phyloP scores from a whole-genome alignment of 2,888 invertebrate species.

The Tenthredo amoena region DNA sequence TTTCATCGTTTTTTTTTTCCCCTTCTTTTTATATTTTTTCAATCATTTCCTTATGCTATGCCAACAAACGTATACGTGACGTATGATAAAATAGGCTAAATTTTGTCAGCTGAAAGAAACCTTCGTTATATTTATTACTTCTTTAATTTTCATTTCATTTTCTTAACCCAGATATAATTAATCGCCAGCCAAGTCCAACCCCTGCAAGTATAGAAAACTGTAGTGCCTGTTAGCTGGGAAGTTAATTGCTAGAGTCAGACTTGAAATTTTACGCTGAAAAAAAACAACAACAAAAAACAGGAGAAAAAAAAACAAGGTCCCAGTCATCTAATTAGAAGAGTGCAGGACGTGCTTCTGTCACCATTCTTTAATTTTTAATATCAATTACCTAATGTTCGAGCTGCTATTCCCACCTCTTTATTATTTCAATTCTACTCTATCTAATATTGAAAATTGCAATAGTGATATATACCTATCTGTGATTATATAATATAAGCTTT shows the following conservation, averaged over 20 bases:
- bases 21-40: not conserved
- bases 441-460: not conserved
- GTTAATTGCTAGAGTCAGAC: conserved; percentile 33
- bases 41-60: not conserved
- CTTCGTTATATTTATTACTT: not conserved
- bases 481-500: not conserved
- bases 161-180: conserved; percentile 21
- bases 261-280: not conserved
- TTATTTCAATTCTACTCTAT: not conserved
- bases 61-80: not conserved
- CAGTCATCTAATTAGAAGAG: not conserved
- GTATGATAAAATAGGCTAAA: not conserved
- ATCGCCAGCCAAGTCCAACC: not conserved
- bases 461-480: not conserved
- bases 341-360: not conserved
- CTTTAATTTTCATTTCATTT: not conserved
- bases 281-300: not conserved
- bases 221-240: conserved; percentile 23
- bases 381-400: conserved; percentile 3
- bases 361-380: not conserved
- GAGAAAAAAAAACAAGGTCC: not conserved
- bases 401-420: not conserved
- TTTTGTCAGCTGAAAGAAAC: not conserved
- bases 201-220: not conserved
- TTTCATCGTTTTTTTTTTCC: not conserved